Evolutionary conservation across 2,113 vertebrate genomes (phyloP).

Genomic region (Gadus macrocephalus): DNA sequence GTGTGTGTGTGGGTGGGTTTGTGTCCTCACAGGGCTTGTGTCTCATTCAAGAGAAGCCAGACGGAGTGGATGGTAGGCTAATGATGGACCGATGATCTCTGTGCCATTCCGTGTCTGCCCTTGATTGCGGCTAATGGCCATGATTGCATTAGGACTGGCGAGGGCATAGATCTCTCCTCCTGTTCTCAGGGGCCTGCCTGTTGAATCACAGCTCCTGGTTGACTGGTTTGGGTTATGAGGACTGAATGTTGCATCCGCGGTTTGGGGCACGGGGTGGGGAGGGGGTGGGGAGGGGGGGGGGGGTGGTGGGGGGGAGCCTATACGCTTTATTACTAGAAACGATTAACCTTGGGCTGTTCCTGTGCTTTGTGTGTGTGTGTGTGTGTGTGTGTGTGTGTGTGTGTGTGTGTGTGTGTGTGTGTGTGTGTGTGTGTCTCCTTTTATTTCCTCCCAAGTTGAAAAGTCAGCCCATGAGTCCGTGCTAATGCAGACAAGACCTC

Average conservation of each 20-base stretch:
- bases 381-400: no score
- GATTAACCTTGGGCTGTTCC: constrained; percentile 52
- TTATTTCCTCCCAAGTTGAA: constrained; percentile 43
- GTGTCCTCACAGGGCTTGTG: no score
- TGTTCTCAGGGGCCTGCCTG: constrained; percentile 29
- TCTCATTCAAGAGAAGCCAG: constrained; percentile 16
- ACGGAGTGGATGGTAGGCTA: constrained; percentile 17
- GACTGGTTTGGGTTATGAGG: constrained; percentile 31
- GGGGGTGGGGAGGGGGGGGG: background rate
- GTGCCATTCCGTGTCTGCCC: constrained; percentile 13
- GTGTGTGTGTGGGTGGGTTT: background rate
- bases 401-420: no score
- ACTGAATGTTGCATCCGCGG: constrained; percentile 32
- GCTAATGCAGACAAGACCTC: constrained; percentile 30
- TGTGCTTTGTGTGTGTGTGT: no score
- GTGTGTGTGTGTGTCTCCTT: constrained; percentile 2
- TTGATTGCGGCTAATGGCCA: constrained; percentile 19
- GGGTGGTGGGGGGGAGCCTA: constrained; percentile 9
- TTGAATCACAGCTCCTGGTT: constrained; percentile 35
- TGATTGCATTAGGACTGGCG: constrained; percentile 36
- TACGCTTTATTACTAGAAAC: constrained; percentile 50
- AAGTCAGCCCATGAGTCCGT: constrained; percentile 38
- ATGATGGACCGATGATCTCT: constrained; percentile 22
- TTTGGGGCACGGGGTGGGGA: constrained; percentile 14
- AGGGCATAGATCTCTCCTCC: constrained; percentile 9